Base-by-base conservation (phyloP, 2,888 invertebrate genomes). In the Incurvaria masculella region DNA sequence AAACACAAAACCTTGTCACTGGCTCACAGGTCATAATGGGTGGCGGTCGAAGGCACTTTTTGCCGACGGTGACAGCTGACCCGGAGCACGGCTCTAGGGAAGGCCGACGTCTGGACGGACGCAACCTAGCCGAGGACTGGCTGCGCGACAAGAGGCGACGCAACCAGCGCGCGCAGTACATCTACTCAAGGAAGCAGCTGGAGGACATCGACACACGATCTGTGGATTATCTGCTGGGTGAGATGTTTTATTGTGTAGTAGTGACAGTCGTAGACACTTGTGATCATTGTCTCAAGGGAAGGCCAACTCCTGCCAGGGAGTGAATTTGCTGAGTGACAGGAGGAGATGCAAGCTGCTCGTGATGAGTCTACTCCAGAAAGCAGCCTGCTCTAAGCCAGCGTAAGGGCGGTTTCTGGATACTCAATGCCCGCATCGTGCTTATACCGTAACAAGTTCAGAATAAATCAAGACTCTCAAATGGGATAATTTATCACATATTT, bases 81-180 rank as follows among this genome's bases (percentile, higher is more conserved):
- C 86, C 87, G 0, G 88, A 88, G 61, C 83, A 83, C 61, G 81
- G 83, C 1, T 83, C 83, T 51, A 83, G 87, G 52, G 87, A 87
- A 62, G 89, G 89, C 1, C 76, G 88, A 57, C 79, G 89, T 54
- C 69, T 88, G 17, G 91, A 91, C 60, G 89, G 89, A 1, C 74
- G 89, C 51, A 89, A 91, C 67, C 81, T 91, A 46, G 87, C 90
- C 49, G 87, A 90, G 65, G 89, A 89, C 63, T 91, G 91, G 91
- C 80, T 85, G 1, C 72, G 87, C 55, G 88, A 89, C 62, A 87
- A 87, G 71, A 87, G 86, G 58, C 79, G 85, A 53, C 73, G 85
- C 49, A 80, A 81, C 43, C 66, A 86, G n/a, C 72, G 83, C 55
- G 86, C 85, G 1, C 84, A 85, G 61, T 91, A 89, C 63, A 88